Conservation (phyloP, 2,113 vertebrate genomes). For the Brachionichthys hirsutus region DNA sequence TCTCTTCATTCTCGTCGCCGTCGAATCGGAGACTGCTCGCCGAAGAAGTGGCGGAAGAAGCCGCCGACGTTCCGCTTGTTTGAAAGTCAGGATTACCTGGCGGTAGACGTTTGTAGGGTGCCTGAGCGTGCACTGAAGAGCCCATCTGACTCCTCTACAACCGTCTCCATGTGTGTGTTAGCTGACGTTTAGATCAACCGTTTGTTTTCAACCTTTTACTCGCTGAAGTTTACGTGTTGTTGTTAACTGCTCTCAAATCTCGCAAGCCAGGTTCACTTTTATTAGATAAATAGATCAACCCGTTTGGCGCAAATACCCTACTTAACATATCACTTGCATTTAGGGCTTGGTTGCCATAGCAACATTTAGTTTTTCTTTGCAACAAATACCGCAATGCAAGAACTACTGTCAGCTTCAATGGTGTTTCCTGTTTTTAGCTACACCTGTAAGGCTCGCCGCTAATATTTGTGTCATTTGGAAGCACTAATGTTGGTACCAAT, state of each 20-base stretch:
- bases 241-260: constrained; percentile 38
- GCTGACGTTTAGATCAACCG: constrained; percentile 47
- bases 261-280: constrained; percentile 38
- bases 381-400: constrained; percentile 54
- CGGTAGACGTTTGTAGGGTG: constrained; percentile 53
- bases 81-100: constrained; percentile 41
- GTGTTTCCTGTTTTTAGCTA: constrained; percentile 51
- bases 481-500: constrained; percentile 42
- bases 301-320: constrained; percentile 38
- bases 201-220: constrained; percentile 48
- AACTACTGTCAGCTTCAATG: constrained; percentile 49
- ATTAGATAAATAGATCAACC: constrained; percentile 22
- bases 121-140: constrained; percentile 61
- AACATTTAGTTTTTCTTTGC: constrained; percentile 33
- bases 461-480: constrained; percentile 25
- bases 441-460: constrained; percentile 42
- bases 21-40: constrained; percentile 14
- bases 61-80: constrained; percentile 62
- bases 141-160: constrained; percentile 41
- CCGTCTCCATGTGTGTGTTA: constrained; percentile 58
- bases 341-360: constrained; percentile 41
- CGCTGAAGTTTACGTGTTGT: constrained; percentile 49
- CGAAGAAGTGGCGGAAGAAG: constrained; percentile 32
- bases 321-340: constrained; percentile 56
- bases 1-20: constrained; percentile 25